phyloP scores from a whole-genome alignment of 2,888 invertebrate genomes.

The Drosophila limbata region DNA sequence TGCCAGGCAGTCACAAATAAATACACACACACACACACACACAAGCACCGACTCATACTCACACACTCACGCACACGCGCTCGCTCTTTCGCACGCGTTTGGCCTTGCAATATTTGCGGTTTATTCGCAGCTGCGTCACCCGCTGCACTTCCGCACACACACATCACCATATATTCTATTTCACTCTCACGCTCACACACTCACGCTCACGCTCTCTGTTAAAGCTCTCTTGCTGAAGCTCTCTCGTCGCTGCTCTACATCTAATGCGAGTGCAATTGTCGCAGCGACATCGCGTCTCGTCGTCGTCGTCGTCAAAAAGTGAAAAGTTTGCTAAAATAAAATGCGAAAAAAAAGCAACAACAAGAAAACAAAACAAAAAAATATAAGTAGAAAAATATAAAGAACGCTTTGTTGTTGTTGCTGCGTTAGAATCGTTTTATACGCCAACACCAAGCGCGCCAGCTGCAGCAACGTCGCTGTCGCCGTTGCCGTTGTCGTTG shows the following conservation, averaged over 20 bases:
- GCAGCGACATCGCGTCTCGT: conserved; percentile 39
- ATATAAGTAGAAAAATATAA: conserved; percentile 11
- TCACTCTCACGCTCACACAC: conserved; percentile 5
- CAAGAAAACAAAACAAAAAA: conserved; percentile 13
- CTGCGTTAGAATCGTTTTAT: conserved; percentile 56
- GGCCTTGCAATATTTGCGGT: conserved; percentile 68
- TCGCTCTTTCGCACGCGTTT: conserved; percentile 68
- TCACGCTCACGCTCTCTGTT: conserved; percentile 5
- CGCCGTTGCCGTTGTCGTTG: conserved; percentile 29
- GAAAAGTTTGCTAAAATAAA: conserved; percentile 66
- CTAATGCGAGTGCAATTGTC: conserved; percentile 67
- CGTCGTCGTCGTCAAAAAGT: conserved; percentile 59
- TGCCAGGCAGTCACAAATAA: conserved; percentile 46
- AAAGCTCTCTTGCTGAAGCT: conserved; percentile 11
- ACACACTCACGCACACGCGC: conserved; percentile 31
- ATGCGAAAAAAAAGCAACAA: conserved; percentile 35
- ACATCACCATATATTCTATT: conserved; percentile 15
- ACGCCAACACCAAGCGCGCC: conserved; percentile 52
- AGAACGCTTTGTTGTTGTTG: conserved; percentile 20
- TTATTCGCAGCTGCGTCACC: conserved; percentile 54
- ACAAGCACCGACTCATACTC: conserved; percentile 3
- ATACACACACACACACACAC: conserved; percentile 9
- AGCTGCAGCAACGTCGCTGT: conserved; percentile 43
- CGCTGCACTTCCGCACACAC: conserved; percentile 73
- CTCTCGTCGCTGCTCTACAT: conserved; percentile 52